Conservation (phyloP, 2,888 invertebrate species). For the Polydrusus cervinus region DNA sequence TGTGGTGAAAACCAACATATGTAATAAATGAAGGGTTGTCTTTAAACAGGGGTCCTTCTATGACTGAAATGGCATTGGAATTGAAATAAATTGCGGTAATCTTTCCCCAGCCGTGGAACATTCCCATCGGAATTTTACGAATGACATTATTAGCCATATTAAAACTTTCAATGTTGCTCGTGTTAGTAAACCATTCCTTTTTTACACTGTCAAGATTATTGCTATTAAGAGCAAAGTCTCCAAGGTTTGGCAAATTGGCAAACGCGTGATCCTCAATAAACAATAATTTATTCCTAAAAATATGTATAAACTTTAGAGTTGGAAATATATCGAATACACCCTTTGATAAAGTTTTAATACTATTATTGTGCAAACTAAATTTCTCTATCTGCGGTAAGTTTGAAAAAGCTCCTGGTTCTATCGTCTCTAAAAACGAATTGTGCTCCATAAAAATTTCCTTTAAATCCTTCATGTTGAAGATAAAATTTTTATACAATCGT, state of each 20-base stretch:
- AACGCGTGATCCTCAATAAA: not conserved
- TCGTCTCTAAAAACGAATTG: too few species aligned
- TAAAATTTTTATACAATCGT: not conserved
- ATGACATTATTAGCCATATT: not conserved
- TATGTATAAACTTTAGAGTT: not conserved
- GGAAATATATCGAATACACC: too few species aligned
- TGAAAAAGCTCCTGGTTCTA: too few species aligned
- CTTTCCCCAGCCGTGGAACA: constrained; percentile 19
- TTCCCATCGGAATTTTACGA: not conserved
- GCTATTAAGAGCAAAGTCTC: not conserved
- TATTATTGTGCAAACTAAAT: too few species aligned
- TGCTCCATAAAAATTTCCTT: not conserved
- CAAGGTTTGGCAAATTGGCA: constrained; percentile 1
- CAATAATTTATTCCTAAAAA: not conserved
- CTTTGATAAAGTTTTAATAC: too few species aligned
- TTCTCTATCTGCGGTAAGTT: too few species aligned
- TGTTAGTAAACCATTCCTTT: not conserved
- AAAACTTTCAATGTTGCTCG: not conserved
- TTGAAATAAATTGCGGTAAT: not conserved
- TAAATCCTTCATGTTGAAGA: not conserved
- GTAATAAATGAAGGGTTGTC: not conserved
- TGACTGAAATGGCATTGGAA: constrained; percentile 2
- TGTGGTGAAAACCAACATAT: not conserved
- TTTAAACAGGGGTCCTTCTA: not conserved
- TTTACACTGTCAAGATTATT: not conserved